A percentile compares a stretch with the other conserved stretches of the same genome.
Evolutionary conservation across 2,113 vertebrate genomes (phyloP).

Genomic region (Melanocharis versteri): DNA sequence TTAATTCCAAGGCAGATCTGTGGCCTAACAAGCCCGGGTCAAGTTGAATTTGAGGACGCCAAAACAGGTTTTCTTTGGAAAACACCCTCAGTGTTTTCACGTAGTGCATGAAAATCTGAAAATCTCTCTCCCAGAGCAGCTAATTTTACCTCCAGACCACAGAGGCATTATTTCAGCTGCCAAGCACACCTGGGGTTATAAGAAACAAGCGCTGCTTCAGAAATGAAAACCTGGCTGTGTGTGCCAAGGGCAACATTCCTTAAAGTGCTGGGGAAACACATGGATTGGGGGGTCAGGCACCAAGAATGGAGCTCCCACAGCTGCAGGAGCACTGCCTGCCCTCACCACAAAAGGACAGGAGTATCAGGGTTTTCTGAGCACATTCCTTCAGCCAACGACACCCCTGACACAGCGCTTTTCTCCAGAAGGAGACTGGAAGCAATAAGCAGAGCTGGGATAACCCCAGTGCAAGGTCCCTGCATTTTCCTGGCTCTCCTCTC

Average conservation of each 20-base stretch:
- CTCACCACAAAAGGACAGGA: fast-evolving
- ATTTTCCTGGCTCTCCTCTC: not conserved
- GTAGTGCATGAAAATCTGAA: not conserved
- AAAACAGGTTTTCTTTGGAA: not conserved
- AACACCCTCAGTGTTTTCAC: not conserved
- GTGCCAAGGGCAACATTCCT: not conserved
- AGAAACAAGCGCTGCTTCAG: not conserved
- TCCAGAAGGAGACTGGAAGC: not conserved
- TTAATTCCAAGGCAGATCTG: not conserved
- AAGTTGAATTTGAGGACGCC: slow-evolving; percentile 28
- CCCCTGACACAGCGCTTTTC: not conserved
- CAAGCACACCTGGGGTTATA: not conserved
- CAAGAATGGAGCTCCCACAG: fast-evolving
- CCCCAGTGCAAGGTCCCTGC: not conserved
- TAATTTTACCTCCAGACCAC: not conserved
- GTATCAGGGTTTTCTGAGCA: not conserved
- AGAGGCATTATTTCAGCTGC: not conserved
- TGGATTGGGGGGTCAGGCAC: fast-evolving
- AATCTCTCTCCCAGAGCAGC: not conserved
- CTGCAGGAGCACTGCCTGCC: not conserved
- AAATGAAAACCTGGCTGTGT: not conserved
- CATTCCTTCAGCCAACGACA: not conserved
- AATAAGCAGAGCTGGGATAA: fast-evolving
- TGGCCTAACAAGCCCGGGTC: slow-evolving; percentile 2
- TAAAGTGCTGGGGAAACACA: fast-evolving